A percentile compares a stretch with the other conserved stretches of the same genome.
phyloP scores from a whole-genome alignment of 2,113 vertebrate genomes.

The Zootoca vivipara region DNA sequence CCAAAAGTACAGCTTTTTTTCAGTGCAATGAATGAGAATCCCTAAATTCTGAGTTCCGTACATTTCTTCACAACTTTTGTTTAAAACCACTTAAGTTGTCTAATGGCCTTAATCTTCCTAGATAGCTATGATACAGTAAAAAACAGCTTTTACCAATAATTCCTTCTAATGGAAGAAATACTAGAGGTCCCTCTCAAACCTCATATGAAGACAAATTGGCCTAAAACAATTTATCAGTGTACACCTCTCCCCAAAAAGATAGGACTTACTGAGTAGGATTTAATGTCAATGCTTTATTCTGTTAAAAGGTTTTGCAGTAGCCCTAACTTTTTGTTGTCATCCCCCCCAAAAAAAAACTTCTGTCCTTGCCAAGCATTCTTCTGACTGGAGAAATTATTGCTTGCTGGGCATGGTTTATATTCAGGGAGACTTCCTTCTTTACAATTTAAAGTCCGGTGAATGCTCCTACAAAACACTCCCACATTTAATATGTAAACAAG shows the following conservation, averaged over 20 bases:
- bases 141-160: not conserved
- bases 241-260: not conserved
- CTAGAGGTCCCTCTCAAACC: not conserved
- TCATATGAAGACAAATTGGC: not conserved
- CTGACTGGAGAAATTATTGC: not conserved
- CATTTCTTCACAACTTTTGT: not conserved
- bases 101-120: not conserved
- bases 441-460: not conserved
- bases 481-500: not conserved
- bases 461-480: not conserved
- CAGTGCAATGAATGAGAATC: not conserved
- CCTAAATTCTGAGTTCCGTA: not conserved
- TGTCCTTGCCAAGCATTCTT: not conserved
- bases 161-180: not conserved
- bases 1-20: not conserved
- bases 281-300: not conserved
- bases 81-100: not conserved
- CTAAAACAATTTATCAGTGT: not conserved
- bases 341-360: not conserved
- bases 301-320: not conserved
- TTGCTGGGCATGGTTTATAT: not conserved
- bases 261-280: not conserved
- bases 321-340: not conserved
- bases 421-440: not conserved
- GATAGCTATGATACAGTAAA: not conserved